These are phyloP conservation scores for Hycleus phaleratus DNA, from an alignment of 1,140 invertebrate genomes.

Conservation along the genomic window DNA sequence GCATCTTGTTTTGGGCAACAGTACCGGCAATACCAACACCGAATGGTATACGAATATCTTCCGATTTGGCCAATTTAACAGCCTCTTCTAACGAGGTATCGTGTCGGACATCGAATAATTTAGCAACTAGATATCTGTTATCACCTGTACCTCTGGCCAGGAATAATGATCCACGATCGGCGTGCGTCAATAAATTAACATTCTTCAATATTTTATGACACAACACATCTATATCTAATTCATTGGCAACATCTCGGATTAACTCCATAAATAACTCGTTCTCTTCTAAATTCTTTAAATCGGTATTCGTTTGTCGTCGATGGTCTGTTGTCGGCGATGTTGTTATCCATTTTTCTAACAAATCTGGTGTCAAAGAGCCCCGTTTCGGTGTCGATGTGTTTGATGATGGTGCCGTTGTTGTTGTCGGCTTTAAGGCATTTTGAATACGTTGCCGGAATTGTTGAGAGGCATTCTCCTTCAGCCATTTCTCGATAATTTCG, in stretches of 20 bases:
- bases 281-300: constrained; percentile 45
- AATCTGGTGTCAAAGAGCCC: constrained; percentile 74
- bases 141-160: constrained; percentile 70
- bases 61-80: constrained; percentile 57
- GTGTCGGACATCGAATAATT: constrained; percentile 85
- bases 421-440: constrained; percentile 24
- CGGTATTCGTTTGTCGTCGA: constrained; percentile 29
- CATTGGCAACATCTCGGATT: constrained; percentile 86
- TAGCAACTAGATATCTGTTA: constrained; percentile 75
- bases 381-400: constrained; percentile 42
- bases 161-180: constrained; percentile 81
- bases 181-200: constrained; percentile 76
- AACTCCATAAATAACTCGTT: constrained; percentile 87
- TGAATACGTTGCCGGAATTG: constrained; percentile 51
- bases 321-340: constrained; percentile 41
- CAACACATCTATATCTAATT: constrained; percentile 84
- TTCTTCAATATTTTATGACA: constrained; percentile 93
- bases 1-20: constrained; percentile 79
- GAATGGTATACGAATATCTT: constrained; percentile 81
- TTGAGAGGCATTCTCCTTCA: constrained; percentile 59
- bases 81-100: constrained; percentile 78
- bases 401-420: constrained; percentile 3
- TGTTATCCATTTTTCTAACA: constrained; percentile 75
- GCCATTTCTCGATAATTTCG: constrained; percentile 58
- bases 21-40: constrained; percentile 84